Conservation (phyloP, 2,888 invertebrate species). For the Anarsia innoxiella region DNA sequence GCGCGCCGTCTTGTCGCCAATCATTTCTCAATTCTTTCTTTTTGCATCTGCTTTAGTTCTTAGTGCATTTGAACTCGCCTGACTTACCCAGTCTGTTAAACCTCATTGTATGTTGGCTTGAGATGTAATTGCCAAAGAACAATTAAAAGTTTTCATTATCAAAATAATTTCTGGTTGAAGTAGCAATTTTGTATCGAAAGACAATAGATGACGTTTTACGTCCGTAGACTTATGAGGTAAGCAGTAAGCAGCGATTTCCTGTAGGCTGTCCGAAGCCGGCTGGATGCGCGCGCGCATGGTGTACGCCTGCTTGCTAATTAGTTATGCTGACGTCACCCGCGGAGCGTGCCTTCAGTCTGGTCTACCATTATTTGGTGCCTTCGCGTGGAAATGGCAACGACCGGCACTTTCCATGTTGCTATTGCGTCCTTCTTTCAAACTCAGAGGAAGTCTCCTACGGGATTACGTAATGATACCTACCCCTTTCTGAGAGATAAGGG, state of each 20-base stretch:
- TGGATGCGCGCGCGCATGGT: constrained; percentile 41
- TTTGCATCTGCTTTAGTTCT: constrained; percentile 5
- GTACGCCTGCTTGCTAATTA: constrained; percentile 61
- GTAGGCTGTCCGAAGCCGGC: constrained; percentile 40
- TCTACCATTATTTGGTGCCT: constrained; percentile 59
- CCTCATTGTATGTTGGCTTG: too few relatives aligned
- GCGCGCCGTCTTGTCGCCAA: constrained; percentile 19
- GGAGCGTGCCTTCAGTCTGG: constrained; percentile 38
- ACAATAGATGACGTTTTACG: constrained; percentile 45
- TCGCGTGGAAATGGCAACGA: constrained; percentile 73
- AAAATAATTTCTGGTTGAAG: too few relatives aligned
- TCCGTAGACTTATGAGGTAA: constrained; percentile 64
- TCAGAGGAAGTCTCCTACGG: too few relatives aligned
- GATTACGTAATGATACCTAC: too few relatives aligned
- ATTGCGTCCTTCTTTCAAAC: too few relatives aligned
- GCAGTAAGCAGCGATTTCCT: constrained; percentile 62
- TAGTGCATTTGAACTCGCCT: too few relatives aligned
- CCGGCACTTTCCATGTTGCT: constrained; percentile 60
- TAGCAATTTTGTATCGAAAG: constrained; percentile 17
- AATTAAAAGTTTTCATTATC: too few relatives aligned
- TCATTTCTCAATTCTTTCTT: constrained; percentile 19
- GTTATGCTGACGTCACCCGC: constrained; percentile 58
- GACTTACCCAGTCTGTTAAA: too few relatives aligned
- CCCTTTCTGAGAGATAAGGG: too few relatives aligned
- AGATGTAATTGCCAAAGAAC: too few relatives aligned